These are phyloP conservation scores for Calliphora vicina DNA, from an alignment of 1,140 invertebrate genomes.

Conservation along the genomic window DNA sequence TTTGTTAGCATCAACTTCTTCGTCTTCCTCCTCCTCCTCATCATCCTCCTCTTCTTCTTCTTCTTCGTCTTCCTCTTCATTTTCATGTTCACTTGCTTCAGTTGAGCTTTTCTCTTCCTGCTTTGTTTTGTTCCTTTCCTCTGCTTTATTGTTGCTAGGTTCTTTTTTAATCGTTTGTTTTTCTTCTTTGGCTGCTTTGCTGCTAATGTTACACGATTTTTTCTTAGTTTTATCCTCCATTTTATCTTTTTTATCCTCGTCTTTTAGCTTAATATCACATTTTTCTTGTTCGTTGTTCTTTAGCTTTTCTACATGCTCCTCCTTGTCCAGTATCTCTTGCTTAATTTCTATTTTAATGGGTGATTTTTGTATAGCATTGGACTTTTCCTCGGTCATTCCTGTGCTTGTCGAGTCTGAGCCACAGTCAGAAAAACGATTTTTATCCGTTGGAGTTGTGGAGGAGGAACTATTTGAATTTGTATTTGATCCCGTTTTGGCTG, in stretches of 20 bases:
- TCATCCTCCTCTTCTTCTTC: neutral
- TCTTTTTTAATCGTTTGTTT: neutral
- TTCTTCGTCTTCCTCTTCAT: neutral
- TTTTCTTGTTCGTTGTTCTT: neutral
- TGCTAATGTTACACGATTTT: neutral
- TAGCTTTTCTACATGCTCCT: neutral
- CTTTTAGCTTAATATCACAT: neutral
- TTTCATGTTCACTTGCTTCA: neutral
- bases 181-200: neutral
- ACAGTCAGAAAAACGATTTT: conserved; percentile 39
- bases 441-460: neutral
- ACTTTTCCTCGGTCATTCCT: neutral
- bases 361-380: neutral
- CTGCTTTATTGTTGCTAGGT: neutral
- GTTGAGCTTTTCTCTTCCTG: neutral
- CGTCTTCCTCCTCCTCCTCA: neutral
- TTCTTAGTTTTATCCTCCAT: neutral
- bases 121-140: neutral
- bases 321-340: neutral
- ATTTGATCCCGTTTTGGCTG: neutral
- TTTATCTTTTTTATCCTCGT: neutral
- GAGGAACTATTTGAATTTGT: neutral
- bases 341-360: neutral
- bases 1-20: conserved; percentile 10
- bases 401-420: conserved; percentile 29